Conservation (phyloP, 2,113 vertebrate genomes). For the Puntigrus tetrazona region DNA sequence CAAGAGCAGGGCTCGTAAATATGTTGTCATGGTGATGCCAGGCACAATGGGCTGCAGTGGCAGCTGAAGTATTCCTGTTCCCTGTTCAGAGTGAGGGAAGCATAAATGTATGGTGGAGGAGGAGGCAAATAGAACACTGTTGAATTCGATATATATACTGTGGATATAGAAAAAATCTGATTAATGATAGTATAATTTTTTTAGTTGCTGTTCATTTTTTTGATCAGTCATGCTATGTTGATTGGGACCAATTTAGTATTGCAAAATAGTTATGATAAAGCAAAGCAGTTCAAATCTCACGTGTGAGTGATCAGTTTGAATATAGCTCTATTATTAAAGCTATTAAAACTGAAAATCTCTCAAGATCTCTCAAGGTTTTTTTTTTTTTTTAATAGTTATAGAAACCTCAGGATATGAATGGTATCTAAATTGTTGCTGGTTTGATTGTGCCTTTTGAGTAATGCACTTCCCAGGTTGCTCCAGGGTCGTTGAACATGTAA, state of each 20-base stretch:
- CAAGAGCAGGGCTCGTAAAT: conserved; percentile 26
- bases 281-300: not conserved
- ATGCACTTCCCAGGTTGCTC: not conserved
- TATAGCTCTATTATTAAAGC: not conserved
- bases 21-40: conserved; percentile 54
- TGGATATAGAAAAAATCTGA: not conserved
- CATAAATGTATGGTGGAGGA: conserved; percentile 7
- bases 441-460: not conserved
- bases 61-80: conserved; percentile 21
- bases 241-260: not conserved
- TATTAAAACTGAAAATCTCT: not conserved
- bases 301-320: not conserved
- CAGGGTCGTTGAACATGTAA: not conserved
- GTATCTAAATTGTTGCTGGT: not conserved
- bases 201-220: not conserved
- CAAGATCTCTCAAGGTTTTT: not conserved
- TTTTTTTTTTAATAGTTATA: too few relatives aligned
- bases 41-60: conserved; percentile 26
- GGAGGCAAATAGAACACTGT: not conserved
- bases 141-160: not conserved
- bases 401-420: not conserved
- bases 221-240: not conserved
- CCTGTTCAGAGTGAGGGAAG: conserved; percentile 12
- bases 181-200: not conserved
- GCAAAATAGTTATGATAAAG: not conserved